Evolutionary conservation across 2,113 vertebrate genomes (phyloP).

Genomic region (Acinonyx jubatus): DNA sequence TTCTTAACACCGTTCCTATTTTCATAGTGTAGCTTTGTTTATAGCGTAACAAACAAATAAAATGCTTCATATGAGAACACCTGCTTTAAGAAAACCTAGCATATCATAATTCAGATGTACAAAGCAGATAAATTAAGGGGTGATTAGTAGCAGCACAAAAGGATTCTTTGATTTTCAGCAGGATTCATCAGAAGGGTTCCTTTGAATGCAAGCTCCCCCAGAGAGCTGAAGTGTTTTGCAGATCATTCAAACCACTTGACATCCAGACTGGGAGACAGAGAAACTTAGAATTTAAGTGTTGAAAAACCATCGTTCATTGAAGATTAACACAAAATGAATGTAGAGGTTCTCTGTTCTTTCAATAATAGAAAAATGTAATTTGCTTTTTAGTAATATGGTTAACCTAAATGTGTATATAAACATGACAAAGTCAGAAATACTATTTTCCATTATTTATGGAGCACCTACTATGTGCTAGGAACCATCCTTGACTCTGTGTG

Average conservation of each 20-base stretch:
- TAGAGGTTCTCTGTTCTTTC: constrained; percentile 53
- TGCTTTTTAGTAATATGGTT: neutral
- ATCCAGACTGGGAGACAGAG: constrained; percentile 60
- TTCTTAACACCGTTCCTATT: neutral
- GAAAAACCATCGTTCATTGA: constrained; percentile 54
- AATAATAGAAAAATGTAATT: constrained; percentile 33
- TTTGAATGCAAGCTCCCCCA: constrained; percentile 65
- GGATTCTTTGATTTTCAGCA: constrained; percentile 72
- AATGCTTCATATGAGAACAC: neutral
- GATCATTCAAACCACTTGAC: constrained; percentile 73
- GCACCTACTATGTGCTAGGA: neutral
- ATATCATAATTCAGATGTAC: constrained; percentile 1
- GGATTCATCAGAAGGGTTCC: constrained; percentile 59
- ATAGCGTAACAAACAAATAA: constrained; percentile 24
- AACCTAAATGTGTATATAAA: neutral
- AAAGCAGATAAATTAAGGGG: constrained; percentile 69
- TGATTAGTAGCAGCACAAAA: constrained; percentile 64
- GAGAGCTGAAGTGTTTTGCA: constrained; percentile 72
- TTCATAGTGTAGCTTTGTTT: neutral
- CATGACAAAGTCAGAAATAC: neutral
- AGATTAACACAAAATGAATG: constrained; percentile 51
- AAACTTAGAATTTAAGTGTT: constrained; percentile 63
- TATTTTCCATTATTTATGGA: neutral
- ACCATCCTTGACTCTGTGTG: neutral
- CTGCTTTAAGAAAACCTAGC: constrained; percentile 39